These are phyloP conservation scores for Rhea pennata DNA, from an alignment of 2,113 vertebrate genomes.

Conservation along the genomic window DNA sequence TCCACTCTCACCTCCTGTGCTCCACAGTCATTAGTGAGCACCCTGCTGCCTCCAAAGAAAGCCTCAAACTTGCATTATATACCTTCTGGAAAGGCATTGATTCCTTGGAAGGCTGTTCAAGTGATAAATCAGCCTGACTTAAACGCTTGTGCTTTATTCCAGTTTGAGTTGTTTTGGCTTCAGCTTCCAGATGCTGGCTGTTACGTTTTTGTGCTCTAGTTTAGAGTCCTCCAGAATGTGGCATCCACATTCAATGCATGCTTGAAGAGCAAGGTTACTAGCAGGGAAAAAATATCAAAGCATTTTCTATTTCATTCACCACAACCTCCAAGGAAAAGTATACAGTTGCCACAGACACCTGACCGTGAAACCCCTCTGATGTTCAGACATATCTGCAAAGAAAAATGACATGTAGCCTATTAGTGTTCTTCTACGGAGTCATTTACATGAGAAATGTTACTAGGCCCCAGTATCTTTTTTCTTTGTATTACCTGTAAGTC, in stretches of 20 bases:
- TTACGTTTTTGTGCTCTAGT: neutral
- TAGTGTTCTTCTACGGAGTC: neutral
- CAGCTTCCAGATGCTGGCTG: neutral
- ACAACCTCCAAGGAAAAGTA: neutral
- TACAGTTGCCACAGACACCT: neutral
- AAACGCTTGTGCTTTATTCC: neutral
- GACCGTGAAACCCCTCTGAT: neutral
- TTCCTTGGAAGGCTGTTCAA: neutral
- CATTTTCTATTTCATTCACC: neutral
- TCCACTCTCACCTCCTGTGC: neutral
- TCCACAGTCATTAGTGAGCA: neutral
- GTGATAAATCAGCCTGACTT: neutral
- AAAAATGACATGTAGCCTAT: neutral
- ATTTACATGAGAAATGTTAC: slow-evolving; percentile 17
- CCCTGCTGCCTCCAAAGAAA: neutral
- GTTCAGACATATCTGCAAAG: neutral
- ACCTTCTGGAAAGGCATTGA: neutral
- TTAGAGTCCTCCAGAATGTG: neutral
- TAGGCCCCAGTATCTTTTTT: neutral
- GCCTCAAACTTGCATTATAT: neutral
- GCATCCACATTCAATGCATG: neutral
- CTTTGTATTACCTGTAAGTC: slow-evolving; percentile 25
- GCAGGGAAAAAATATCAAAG: neutral
- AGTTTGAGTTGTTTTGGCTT: neutral
- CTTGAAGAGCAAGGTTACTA: neutral